Conservation (phyloP, 1,140 invertebrate species). For the Steinernema feltiae region DNA sequence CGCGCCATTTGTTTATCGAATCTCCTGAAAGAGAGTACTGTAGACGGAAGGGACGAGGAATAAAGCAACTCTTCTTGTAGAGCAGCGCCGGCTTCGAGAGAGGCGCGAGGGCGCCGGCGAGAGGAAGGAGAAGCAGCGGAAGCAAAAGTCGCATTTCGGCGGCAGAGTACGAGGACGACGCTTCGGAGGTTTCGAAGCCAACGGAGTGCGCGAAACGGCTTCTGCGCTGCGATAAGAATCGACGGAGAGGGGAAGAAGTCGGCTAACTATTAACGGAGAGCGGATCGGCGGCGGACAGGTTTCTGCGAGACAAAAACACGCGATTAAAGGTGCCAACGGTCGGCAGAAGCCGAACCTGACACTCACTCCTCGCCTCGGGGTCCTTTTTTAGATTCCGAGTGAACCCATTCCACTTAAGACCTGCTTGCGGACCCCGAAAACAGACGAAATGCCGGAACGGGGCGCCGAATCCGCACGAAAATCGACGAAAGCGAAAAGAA, state of each 20-base stretch:
- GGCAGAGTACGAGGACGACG: background rate
- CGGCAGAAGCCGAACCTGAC: constrained; percentile 1
- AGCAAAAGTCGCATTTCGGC: background rate
- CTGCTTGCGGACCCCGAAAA: background rate
- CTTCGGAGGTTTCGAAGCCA: background rate
- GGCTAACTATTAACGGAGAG: background rate
- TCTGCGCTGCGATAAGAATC: background rate
- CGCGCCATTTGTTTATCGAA: background rate
- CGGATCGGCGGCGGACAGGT: background rate
- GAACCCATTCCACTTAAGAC: background rate
- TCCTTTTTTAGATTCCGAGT: background rate
- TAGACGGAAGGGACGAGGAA: background rate
- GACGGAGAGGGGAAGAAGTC: background rate
- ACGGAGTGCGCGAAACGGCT: background rate
- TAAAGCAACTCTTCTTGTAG: constrained; percentile 8
- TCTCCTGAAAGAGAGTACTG: background rate
- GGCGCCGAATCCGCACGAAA: too few relatives aligned
- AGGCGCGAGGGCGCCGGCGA: constrained; percentile 8
- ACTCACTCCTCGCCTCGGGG: background rate
- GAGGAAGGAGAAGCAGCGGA: background rate
- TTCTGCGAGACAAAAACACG: constrained; percentile 13
- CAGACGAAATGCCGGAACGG: background rate
- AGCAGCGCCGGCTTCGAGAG: background rate
- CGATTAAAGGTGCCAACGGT: background rate
- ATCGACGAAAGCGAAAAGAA: too few relatives aligned